These are phyloP conservation scores for Cephus pygmeus DNA, from an alignment of 2,888 invertebrate species.

Conservation along the genomic window DNA sequence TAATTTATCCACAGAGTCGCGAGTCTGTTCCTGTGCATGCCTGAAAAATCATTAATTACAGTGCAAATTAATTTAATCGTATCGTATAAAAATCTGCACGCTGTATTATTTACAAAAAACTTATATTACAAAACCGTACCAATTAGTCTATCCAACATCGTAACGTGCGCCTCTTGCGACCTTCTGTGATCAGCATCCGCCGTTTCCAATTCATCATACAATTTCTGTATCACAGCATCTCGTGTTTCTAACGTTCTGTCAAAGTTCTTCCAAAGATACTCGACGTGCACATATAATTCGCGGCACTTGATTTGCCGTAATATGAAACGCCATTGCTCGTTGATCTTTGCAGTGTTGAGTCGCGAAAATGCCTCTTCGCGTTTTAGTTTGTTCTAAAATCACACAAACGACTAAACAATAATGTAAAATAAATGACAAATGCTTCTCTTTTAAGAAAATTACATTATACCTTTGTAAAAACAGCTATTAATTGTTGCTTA, in stretches of 20 bases:
- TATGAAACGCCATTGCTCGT: constrained; percentile 85
- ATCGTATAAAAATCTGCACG: too few relatives aligned
- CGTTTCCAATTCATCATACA: constrained; percentile 75
- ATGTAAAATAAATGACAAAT: constrained; percentile 11
- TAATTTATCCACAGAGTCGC: constrained; percentile 70
- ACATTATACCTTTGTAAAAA: constrained; percentile 82
- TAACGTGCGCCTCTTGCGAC: constrained; percentile 79
- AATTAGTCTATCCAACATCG: constrained; percentile 76
- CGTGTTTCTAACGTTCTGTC: constrained; percentile 76
- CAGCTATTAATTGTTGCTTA: constrained; percentile 82
- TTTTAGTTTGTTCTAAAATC: constrained; percentile 81
- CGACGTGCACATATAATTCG: constrained; percentile 77
- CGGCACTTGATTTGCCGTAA: constrained; percentile 81
- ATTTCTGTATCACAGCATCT: constrained; percentile 73
- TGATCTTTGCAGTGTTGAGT: constrained; percentile 84
- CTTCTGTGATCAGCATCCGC: constrained; percentile 80
- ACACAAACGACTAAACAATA: constrained; percentile 10
- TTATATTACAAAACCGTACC: constrained; percentile 63
- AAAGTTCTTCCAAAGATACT: constrained; percentile 73
- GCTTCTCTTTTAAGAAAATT: neutral
- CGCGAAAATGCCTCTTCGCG: constrained; percentile 83
- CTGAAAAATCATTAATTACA: constrained; percentile 62
- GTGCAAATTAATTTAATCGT: neutral
- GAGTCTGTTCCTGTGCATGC: constrained; percentile 70
- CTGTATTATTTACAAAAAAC: neutral